Evolutionary conservation across 2,797 vertebrate genomes (phyloP), one percentile per base, ranked within the genome.

Genomic region (Channallabes apus): DNA sequence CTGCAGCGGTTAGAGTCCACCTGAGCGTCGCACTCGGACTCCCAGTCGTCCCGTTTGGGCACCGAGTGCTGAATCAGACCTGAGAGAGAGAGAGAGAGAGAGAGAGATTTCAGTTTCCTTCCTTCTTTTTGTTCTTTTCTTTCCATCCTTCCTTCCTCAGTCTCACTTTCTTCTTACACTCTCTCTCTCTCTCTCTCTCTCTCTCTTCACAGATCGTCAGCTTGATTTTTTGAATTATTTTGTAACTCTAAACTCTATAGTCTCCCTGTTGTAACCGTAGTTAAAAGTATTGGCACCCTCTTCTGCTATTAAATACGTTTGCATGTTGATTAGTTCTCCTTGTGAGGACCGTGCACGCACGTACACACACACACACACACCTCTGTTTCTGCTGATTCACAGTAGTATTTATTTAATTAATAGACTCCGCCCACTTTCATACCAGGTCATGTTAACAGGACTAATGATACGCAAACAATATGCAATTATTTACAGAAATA

Each of bases 21-120:
- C 90, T 83, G 80, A 35, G 86, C 76, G 85, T 92, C 89, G 32
- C 72, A 27, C 0, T 83, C 88, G 20, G 18, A 0, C 11, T 82
- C 71, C 58, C 91, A 90, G 84, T 89, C 90, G 75, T 88, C 89
- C 64, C 79, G 72, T 58, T 69, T 78, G 27, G 72, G 86, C 62
- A 88, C 88, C 29, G 87, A 85, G 68, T 93, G 92, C 90, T 92
- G 92, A 38, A 95, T 82, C 83, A 94, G 89, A 27, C 94, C 95
- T 95, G 72, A 38, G 24, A 24, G 12, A 3, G 51, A 14, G 51
- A 54, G 51, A 54, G 51, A 14, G 51, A 54, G 51, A 54, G 46
- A 41, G 8, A 8, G 41, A 2, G 9, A 11, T 46, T 22, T 51
- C 22, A 54, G 14, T 51, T 27, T 73, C 12, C 6, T 69, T 22